These are phyloP conservation scores for Plusia festucae DNA, from an alignment of 2,888 invertebrate species.

Conservation along the genomic window DNA sequence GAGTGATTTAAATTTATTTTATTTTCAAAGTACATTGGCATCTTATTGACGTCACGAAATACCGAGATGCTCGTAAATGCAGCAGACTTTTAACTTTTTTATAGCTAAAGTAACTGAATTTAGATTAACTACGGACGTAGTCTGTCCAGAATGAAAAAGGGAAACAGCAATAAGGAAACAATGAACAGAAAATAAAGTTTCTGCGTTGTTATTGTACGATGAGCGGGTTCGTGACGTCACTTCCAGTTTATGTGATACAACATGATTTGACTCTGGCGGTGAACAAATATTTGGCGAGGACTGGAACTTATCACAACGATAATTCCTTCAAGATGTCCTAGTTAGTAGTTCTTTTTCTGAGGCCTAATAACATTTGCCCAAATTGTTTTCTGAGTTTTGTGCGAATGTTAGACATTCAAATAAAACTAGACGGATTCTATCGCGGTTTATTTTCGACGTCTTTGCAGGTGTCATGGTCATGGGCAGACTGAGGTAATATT, in stretches of 20 bases:
- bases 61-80: slow-evolving; percentile 4
- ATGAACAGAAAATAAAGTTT: slow-evolving; percentile 41
- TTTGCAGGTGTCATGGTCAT: too few species aligned
- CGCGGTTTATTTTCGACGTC: too few species aligned
- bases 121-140: slow-evolving; percentile 16
- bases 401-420: too few species aligned
- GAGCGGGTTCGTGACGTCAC: slow-evolving; percentile 6
- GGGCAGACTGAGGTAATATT: too few species aligned
- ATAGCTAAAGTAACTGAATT: slow-evolving; percentile 12
- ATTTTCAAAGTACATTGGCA: slow-evolving; percentile 2
- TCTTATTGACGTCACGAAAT: neutral
- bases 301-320: neutral
- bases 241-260: neutral
- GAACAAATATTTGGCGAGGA: neutral
- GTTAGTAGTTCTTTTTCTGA: neutral
- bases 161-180: slow-evolving; percentile 41
- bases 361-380: too few species aligned
- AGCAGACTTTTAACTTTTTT: slow-evolving; percentile 10
- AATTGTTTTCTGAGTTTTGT: neutral
- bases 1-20: neutral
- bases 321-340: neutral
- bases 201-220: slow-evolving; percentile 22
- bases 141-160: slow-evolving; percentile 15
- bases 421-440: too few species aligned
- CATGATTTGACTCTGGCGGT: neutral